Evolutionary conservation across 2,113 vertebrate species (phyloP).

Genomic region (Pseudopipra pipra): DNA sequence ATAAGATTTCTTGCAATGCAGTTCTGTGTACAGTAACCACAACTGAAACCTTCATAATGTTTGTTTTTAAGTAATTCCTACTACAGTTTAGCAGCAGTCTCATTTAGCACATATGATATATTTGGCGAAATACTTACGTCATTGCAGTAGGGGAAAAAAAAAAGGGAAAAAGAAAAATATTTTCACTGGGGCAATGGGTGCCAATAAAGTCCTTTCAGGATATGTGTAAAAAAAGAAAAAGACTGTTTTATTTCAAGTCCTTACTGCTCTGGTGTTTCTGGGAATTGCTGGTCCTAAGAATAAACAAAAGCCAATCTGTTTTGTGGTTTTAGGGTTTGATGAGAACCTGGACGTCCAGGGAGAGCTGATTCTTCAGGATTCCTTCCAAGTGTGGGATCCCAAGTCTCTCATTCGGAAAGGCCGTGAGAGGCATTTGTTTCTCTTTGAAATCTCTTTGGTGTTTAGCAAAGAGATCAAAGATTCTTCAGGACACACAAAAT

Average conservation of each 20-base stretch:
- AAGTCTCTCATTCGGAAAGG: conserved; percentile 97
- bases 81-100: not conserved
- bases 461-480: conserved; percentile 99
- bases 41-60: not conserved
- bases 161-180: not conserved
- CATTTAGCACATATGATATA: not conserved
- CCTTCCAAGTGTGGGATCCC: conserved; percentile 99
- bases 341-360: conserved; percentile 96
- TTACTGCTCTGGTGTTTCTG: not conserved
- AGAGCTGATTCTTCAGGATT: conserved; percentile 96
- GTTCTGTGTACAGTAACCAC: not conserved
- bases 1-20: not conserved
- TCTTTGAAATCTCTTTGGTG: conserved; percentile 97
- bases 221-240: not conserved
- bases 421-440: conserved; percentile 95
- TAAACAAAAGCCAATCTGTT: not conserved
- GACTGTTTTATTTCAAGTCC: not conserved
- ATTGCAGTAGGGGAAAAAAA: not conserved
- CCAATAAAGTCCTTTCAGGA: not conserved
- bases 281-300: not conserved
- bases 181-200: not conserved
- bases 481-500: conserved; percentile 96
- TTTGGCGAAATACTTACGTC: not conserved
- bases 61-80: not conserved
- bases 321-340: conserved; percentile 87